These are phyloP conservation scores for Eilema caniola DNA, from an alignment of 2,888 invertebrate genomes.

Conservation along the genomic window DNA sequence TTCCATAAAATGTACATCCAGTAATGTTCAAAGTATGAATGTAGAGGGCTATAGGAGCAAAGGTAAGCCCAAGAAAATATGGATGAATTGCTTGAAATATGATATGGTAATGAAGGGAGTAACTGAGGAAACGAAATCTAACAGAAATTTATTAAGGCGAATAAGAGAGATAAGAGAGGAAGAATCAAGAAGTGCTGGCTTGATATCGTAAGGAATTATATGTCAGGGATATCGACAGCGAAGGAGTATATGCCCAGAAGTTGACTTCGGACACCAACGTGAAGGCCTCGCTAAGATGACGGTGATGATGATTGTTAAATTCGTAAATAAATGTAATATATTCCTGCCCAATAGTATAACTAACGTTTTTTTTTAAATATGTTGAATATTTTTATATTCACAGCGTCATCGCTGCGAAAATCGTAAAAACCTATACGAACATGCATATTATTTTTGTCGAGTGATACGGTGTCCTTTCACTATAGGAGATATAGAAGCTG, in stretches of 20 bases:
- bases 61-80: too few relatives aligned
- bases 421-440: slow-evolving; percentile 8
- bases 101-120: too few relatives aligned
- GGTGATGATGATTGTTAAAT: neutral
- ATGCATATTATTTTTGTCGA: slow-evolving; percentile 19
- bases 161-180: too few relatives aligned
- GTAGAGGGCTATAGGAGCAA: too few relatives aligned
- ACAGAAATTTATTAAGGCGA: too few relatives aligned
- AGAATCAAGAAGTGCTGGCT: neutral
- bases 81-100: too few relatives aligned
- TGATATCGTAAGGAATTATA: neutral
- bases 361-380: too few relatives aligned
- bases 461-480: slow-evolving; percentile 12
- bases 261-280: neutral
- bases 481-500: slow-evolving; percentile 20
- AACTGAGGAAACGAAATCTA: too few relatives aligned
- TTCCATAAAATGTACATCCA: too few relatives aligned
- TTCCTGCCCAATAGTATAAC: too few relatives aligned
- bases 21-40: too few relatives aligned
- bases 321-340: neutral
- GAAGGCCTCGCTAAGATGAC: neutral
- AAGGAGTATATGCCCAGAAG: neutral
- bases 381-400: neutral
- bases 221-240: neutral
- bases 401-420: neutral